phyloP scores from a whole-genome alignment of 2,888 invertebrate genomes.

The Ochropleura plecta region DNA sequence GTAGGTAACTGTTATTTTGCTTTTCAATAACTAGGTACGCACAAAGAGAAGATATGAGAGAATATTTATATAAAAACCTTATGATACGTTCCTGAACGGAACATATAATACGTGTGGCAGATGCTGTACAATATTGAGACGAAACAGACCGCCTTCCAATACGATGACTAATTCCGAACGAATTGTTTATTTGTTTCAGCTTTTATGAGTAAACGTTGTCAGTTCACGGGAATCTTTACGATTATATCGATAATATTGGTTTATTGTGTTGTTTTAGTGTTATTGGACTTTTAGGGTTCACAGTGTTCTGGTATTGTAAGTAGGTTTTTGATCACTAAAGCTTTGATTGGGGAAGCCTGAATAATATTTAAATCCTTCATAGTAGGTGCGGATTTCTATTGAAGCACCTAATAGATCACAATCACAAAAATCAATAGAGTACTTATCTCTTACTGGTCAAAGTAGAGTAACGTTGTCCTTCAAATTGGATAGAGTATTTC shows the following conservation, averaged over 20 bases:
- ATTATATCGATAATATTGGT: constrained; percentile 66
- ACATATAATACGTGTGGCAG: constrained; percentile 68
- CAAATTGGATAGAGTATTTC: background rate
- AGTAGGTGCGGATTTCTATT: background rate
- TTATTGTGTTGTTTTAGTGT: constrained; percentile 63
- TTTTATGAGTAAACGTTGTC: constrained; percentile 83
- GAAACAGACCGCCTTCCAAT: constrained; percentile 77
- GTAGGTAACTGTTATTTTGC: constrained; percentile 1
- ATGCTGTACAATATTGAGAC: constrained; percentile 79
- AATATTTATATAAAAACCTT: constrained; percentile 52
- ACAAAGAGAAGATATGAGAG: constrained; percentile 18
- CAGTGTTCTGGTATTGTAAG: constrained; percentile 12
- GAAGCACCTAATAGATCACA: background rate
- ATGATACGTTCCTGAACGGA: constrained; percentile 64
- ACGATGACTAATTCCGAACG: constrained; percentile 74
- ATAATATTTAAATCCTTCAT: background rate
- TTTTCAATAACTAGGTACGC: constrained; percentile 15
- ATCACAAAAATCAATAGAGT: background rate
- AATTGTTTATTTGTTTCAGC: constrained; percentile 81
- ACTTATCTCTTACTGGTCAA: background rate
- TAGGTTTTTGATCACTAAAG: constrained; percentile 13
- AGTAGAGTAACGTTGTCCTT: background rate
- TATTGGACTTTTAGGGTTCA: constrained; percentile 43
- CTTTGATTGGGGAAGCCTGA: background rate
- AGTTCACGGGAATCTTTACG: constrained; percentile 71